Base-by-base conservation (phyloP, 1,140 invertebrate genomes). In the Physella acuta region DNA sequence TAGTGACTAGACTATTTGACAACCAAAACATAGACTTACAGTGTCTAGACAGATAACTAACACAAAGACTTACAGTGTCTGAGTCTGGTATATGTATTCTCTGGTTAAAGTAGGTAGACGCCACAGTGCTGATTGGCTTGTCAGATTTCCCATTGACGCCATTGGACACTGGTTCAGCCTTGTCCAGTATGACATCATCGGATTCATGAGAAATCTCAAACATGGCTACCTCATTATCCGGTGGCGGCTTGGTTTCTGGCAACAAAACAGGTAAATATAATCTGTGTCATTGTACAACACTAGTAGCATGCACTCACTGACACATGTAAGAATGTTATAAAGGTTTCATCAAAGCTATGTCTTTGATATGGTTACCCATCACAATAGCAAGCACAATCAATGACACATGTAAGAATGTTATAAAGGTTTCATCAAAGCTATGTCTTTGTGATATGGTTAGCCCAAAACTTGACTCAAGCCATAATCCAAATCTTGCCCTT, bases 91-190 rank as follows among this genome's bases (percentile, higher is more conserved):
- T 88, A 1, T 79, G 81, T 60, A 90, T 86, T 74, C 86, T 89
- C 73, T 90, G 85, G 72, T 90, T 86, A 80, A 90, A 90, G 75
- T 90, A 90, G 1, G 89, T 88, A 8, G 73, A 74, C 0, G 70
- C 70, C 2, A 52, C 62, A 17, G 53, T n/a, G 58, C 33, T 56
- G 17, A 2, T n/a, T 16, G 16, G 52, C 16, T 53, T 53, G 16
- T 39, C 53, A 8, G 26, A 53, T 3, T 17, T 28, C n/a, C n/a
- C n/a, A n/a, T n/a, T n/a, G n/a, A n/a, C n/a, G n/a, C n/a, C n/a
- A n/a, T n/a, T n/a, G n/a, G n/a, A n/a, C n/a, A n/a, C n/a, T n/a
- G n/a, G n/a, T 26, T 24, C n/a, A 11, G 0, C 26, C 16, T 36
- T 34, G 16, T 49, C 28, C 14, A 24, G 17, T 17, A 17, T 34